Conservation (phyloP, 2,113 vertebrate species). For the Regulus satrapa region DNA sequence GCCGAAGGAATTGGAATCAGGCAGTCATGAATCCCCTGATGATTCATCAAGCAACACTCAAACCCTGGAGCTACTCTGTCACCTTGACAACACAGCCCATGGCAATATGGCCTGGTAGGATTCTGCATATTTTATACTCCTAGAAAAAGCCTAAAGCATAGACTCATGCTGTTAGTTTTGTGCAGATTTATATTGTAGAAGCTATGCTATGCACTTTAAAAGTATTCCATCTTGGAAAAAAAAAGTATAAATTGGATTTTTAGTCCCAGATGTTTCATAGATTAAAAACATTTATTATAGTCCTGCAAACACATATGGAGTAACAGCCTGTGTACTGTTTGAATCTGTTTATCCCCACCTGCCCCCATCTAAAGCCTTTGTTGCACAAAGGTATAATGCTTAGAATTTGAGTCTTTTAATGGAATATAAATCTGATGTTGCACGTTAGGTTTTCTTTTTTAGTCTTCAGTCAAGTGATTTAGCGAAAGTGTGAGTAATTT, state of each 20-base stretch:
- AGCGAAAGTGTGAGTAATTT: background rate
- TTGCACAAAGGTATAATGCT: background rate
- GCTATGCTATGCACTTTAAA: background rate
- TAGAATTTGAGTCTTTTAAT: background rate
- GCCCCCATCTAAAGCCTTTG: background rate
- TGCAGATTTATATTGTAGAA: slow-evolving; percentile 9
- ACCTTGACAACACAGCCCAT: slow-evolving; percentile 88
- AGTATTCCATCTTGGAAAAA: background rate
- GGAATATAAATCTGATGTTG: background rate
- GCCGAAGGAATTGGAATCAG: slow-evolving; percentile 92
- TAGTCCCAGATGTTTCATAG: background rate
- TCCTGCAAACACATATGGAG: background rate
- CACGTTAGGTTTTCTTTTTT: background rate
- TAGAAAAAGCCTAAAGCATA: slow-evolving; percentile 17
- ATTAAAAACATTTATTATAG: background rate
- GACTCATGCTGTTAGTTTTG: slow-evolving; percentile 3
- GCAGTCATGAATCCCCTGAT: slow-evolving; percentile 93
- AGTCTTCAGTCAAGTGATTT: background rate
- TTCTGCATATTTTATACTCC: slow-evolving; percentile 67
- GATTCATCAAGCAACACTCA: slow-evolving; percentile 94
- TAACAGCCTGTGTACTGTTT: background rate
- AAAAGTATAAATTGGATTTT: background rate
- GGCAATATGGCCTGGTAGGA: slow-evolving; percentile 92
- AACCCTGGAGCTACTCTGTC: slow-evolving; percentile 96
- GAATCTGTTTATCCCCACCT: background rate